Conservation (phyloP, 2,888 invertebrate species). For the Chrysodeixis includens region DNA sequence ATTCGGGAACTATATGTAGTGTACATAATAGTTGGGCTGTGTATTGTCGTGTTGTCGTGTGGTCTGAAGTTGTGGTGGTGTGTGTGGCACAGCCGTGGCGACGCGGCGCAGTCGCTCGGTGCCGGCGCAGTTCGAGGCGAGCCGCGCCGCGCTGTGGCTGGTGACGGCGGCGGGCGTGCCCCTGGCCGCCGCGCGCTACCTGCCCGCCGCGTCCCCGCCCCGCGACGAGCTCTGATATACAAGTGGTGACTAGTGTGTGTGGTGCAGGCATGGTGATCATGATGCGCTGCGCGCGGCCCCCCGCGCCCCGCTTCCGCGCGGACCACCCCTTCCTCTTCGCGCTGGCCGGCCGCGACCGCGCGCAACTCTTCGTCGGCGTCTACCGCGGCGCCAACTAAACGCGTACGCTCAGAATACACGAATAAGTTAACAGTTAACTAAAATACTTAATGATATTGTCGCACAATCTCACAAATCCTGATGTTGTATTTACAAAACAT, state of each 20-base stretch:
- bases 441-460: background rate
- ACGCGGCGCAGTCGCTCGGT: constrained; percentile 71
- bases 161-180: constrained; percentile 60
- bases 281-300: constrained; percentile 76
- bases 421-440: background rate
- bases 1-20: constrained; percentile 11
- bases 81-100: constrained; percentile 64
- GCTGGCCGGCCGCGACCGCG: constrained; percentile 64
- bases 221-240: constrained; percentile 72
- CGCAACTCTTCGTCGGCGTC: constrained; percentile 74
- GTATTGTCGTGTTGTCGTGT: constrained; percentile 33
- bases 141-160: constrained; percentile 79
- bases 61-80: constrained; percentile 60
- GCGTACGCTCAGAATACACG: constrained; percentile 6
- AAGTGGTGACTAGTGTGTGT: constrained; percentile 39
- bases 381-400: constrained; percentile 64
- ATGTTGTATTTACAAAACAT: constrained; percentile 5
- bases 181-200: constrained; percentile 63
- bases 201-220: constrained; percentile 43
- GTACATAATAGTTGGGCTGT: constrained; percentile 27
- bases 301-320: constrained; percentile 72
- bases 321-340: constrained; percentile 83
- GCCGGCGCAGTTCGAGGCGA: constrained; percentile 66
- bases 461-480: constrained; percentile 12
- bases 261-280: constrained; percentile 83